Percentiles rank a stretch among this genome's conserved stretches.
These are phyloP conservation scores for Drymodes brunneopygia DNA, from an alignment of 2,113 vertebrate species.

Conservation along the genomic window DNA sequence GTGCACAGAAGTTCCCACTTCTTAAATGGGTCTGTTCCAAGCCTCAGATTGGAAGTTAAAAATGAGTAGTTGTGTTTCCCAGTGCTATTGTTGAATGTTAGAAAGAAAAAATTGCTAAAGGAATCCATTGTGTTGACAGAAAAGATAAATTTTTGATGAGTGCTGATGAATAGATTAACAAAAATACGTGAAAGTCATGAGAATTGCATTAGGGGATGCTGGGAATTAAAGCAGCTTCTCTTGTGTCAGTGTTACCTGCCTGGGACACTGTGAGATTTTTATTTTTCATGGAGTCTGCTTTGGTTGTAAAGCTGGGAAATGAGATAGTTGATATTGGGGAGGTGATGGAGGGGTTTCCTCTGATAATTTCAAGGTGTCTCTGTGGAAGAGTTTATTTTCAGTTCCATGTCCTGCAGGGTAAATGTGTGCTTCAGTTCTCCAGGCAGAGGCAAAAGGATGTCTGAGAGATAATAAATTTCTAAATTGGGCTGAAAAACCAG, in stretches of 20 bases:
- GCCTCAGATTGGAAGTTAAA: neutral
- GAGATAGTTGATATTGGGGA: neutral
- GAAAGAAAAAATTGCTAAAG: neutral
- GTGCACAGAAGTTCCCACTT: neutral
- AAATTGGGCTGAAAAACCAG: neutral
- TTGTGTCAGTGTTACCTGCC: neutral
- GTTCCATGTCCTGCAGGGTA: neutral
- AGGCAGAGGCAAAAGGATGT: neutral
- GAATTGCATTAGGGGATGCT: neutral
- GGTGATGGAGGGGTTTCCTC: neutral
- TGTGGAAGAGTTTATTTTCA: neutral
- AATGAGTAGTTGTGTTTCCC: neutral
- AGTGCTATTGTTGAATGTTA: neutral
- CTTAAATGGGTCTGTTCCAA: neutral
- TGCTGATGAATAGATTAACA: neutral
- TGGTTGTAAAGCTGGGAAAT: neutral
- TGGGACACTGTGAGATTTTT: neutral
- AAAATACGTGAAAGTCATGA: neutral
- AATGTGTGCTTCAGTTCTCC: neutral
- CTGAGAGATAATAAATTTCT: neutral
- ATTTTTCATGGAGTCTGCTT: neutral
- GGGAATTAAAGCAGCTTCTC: neutral
- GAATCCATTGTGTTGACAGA: neutral
- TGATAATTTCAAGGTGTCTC: neutral
- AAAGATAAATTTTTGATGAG: neutral